These are phyloP conservation scores for Ferdinandea cuprea DNA, from an alignment of 2,888 invertebrate genomes.

Conservation along the genomic window DNA sequence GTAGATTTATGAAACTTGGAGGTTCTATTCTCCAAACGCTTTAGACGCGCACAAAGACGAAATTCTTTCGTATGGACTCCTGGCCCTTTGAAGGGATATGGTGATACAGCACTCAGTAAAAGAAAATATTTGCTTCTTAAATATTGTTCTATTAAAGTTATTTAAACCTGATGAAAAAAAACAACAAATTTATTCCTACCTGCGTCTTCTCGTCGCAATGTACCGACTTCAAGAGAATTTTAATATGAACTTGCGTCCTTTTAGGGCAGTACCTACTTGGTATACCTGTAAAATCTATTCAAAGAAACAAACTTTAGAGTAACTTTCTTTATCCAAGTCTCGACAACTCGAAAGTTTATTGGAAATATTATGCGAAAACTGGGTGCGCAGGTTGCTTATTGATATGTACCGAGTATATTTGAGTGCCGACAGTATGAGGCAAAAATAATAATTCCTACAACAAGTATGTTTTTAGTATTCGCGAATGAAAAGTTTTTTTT, in stretches of 20 bases:
- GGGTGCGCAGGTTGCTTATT: slow-evolving; percentile 16
- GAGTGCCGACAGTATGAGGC: background rate
- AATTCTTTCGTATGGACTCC: too few relatives aligned
- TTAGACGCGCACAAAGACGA: too few relatives aligned
- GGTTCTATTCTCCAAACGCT: too few relatives aligned
- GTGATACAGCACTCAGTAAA: too few relatives aligned
- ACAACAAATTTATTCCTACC: too few relatives aligned
- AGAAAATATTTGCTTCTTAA: too few relatives aligned
- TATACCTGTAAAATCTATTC: slow-evolving; percentile 2
- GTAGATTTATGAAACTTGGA: too few relatives aligned
- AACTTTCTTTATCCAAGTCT: slow-evolving; percentile 39
- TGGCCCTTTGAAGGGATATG: too few relatives aligned
- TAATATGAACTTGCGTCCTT: slow-evolving; percentile 26
- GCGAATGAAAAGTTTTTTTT: background rate
- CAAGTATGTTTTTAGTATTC: background rate
- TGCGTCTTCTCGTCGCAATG: background rate
- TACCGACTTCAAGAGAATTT: slow-evolving; percentile 1
- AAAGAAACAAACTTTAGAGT: slow-evolving; percentile 25
- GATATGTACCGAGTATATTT: slow-evolving; percentile 7
- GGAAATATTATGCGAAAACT: slow-evolving; percentile 50
- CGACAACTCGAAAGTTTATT: slow-evolving; percentile 36
- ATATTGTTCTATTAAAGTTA: too few relatives aligned
- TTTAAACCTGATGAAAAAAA: too few relatives aligned
- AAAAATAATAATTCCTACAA: background rate
- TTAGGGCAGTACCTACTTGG: background rate